phyloP scores from a whole-genome alignment of 1,140 invertebrate genomes.

The Monochamus saltuarius region DNA sequence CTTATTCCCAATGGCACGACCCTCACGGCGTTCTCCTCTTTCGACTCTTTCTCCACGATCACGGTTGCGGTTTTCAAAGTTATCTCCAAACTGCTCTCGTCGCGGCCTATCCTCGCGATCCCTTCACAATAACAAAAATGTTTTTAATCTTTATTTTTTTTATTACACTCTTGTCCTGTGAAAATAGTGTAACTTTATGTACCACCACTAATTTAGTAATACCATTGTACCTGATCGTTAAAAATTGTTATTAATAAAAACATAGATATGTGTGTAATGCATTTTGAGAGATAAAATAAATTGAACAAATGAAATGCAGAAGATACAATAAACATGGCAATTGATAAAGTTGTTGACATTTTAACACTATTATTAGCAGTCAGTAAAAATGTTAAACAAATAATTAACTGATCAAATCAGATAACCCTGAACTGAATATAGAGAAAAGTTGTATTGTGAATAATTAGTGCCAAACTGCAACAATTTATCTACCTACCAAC shows the following conservation, averaged over 20 bases:
- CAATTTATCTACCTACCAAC: no score
- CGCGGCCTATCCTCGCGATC: slow-evolving; percentile 38
- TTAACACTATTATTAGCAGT: no score
- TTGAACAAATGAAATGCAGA: no score
- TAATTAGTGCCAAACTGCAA: no score
- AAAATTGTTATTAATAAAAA: neutral
- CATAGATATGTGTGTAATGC: neutral
- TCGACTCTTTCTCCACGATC: slow-evolving; percentile 54
- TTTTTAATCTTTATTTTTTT: neutral
- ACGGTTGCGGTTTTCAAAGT: slow-evolving; percentile 39
- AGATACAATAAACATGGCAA: no score
- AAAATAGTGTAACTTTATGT: neutral
- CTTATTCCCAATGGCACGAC: slow-evolving; percentile 50
- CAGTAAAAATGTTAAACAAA: no score
- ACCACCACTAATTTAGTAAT: neutral
- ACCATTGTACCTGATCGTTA: neutral
- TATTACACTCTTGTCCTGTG: neutral
- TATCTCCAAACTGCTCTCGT: slow-evolving; percentile 28
- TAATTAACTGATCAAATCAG: no score
- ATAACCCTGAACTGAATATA: no score
- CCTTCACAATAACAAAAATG: slow-evolving; percentile 13
- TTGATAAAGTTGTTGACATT: no score
- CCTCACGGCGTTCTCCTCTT: slow-evolving; percentile 50
- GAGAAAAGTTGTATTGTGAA: no score
- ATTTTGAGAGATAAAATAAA: no score